Conservation (phyloP, 2,888 invertebrate genomes). For the Pachydiplax longipennis region DNA sequence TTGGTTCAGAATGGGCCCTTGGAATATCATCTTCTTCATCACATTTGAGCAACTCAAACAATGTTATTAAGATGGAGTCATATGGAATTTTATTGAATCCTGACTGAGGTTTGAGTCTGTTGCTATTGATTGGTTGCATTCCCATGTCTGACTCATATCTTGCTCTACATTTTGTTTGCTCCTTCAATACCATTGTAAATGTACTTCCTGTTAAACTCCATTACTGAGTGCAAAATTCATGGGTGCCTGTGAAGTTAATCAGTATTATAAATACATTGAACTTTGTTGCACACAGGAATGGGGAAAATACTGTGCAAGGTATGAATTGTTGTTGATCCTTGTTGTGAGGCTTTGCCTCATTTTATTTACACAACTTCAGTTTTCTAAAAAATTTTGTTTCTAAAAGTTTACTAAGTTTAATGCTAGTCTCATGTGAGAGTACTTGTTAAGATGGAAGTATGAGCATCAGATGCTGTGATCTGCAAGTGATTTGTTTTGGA, state of each 20-base stretch:
- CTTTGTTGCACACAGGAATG: background rate
- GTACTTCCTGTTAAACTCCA: background rate
- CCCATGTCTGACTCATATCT: background rate
- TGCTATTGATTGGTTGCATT: background rate
- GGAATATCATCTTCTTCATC: slow-evolving; percentile 96
- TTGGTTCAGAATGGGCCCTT: slow-evolving; percentile 93
- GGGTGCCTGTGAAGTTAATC: background rate
- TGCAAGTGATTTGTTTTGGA: background rate
- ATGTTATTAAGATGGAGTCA: slow-evolving; percentile 62
- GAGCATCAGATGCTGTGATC: background rate
- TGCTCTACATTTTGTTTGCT: background rate
- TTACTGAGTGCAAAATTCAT: background rate
- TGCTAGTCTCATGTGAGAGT: background rate
- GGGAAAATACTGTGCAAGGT: background rate
- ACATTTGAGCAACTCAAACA: slow-evolving; percentile 91
- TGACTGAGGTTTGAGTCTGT: background rate
- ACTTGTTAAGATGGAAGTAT: background rate
- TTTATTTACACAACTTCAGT: background rate
- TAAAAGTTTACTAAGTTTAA: background rate
- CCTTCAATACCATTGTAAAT: background rate
- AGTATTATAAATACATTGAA: background rate
- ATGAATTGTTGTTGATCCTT: background rate
- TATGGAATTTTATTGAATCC: background rate
- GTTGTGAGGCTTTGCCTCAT: background rate
- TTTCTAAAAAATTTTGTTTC: background rate